Evolutionary conservation across 2,888 invertebrate species (phyloP), one percentile per base, ranked within the genome.

Genomic region (Cerceris rybyensis): DNA sequence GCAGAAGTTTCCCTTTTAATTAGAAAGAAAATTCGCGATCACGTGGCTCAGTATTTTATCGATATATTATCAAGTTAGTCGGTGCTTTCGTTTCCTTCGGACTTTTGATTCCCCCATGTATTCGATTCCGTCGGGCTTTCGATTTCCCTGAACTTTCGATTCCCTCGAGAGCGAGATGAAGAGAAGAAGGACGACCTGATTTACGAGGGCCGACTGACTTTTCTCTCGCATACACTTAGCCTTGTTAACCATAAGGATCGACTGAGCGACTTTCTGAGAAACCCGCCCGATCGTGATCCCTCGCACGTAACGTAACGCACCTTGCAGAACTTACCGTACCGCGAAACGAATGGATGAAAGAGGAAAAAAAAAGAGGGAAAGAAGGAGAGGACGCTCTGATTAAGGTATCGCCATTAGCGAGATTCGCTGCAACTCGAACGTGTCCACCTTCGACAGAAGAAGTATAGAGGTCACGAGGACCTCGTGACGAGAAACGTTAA

Each of bases 1-100:
- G 77, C 78, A 80, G 82, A 86, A 85, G 83, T 82, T 86, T 83
- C 73, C 78, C 78, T 80, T 79, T 85, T 79, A 82, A 85, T 86
- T 82, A 85, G 86, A 75, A 78, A 78, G 70, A 75, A 83, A 78
- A 73, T 64, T 76, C 75, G 70, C 64, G 58, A 73, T 60, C 66
- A 60, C 80, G 80, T 70, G 80, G 57, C 75, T 86, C 70, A 75
- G 84, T 86, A 84, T 76, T 57, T 59, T 76, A 55, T 28, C 78
- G 75, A 73, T 82, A 73, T 81, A 85, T 85, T 85, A 76, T 75
- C 73, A 75, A 77, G 67, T 66, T 65, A 70, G 60, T 57, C 46
- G 9, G 54, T 16, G 74, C 81, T 85, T 81, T 85, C 83, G 75
- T 81, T 84, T 84, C 75, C 67, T 63, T 39, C n/a, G 69, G 39